These are phyloP conservation scores for Rhodeus uyekii DNA, from an alignment of 2,797 vertebrate species.

Conservation along the genomic window DNA sequence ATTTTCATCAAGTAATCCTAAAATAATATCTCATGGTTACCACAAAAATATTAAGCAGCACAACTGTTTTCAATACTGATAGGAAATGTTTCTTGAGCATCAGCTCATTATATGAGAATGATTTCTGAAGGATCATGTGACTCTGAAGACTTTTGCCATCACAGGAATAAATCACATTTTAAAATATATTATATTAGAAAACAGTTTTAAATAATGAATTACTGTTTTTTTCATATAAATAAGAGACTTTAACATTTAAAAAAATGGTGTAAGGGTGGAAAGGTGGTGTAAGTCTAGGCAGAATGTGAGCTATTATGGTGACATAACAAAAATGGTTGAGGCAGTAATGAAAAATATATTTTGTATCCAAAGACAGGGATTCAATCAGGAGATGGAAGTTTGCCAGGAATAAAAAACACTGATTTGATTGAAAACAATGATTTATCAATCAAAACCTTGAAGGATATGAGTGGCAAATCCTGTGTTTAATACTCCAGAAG, in stretches of 20 bases:
- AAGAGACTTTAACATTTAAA: no score
- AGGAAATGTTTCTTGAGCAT: not conserved
- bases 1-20: not conserved
- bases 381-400: not conserved
- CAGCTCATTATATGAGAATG: not conserved
- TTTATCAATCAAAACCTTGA: not conserved
- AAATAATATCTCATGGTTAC: not conserved
- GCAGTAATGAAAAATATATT: not conserved
- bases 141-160: not conserved
- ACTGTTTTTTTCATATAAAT: no score
- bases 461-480: not conserved
- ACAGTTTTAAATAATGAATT: not conserved
- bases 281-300: slow-evolving; percentile 39
- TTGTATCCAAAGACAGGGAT: not conserved
- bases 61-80: not conserved
- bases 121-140: not conserved
- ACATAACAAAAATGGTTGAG: not conserved
- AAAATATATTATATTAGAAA: not conserved
- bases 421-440: not conserved
- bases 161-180: not conserved
- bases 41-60: not conserved
- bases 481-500: not conserved
- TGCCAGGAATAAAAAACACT: not conserved
- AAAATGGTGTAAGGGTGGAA: not conserved
- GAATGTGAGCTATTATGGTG: slow-evolving; percentile 23